phyloP scores from a whole-genome alignment of 2,113 vertebrate genomes.

The Ophthalmolycus amberensis region DNA sequence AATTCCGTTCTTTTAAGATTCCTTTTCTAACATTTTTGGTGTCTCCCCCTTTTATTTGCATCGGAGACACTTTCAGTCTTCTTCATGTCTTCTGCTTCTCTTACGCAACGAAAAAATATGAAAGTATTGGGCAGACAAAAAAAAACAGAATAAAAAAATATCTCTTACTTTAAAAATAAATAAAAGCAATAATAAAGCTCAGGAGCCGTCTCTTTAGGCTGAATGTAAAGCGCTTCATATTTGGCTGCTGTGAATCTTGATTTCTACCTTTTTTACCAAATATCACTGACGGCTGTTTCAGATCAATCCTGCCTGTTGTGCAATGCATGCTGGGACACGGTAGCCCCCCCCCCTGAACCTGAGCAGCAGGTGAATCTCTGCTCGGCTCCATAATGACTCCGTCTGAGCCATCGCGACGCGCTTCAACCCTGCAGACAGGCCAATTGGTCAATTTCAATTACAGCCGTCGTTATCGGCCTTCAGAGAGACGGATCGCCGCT shows the following conservation, averaged over 20 bases:
- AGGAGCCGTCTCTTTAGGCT: too few relatives aligned
- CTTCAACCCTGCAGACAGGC: not conserved
- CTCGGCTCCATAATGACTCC: constrained; percentile 21
- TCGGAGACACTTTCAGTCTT: not conserved
- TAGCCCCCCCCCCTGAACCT: not conserved
- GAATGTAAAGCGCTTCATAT: not conserved
- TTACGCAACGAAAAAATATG: not conserved
- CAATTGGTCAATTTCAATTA: constrained; percentile 67
- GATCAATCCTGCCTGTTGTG: not conserved
- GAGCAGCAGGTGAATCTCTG: constrained; percentile 1
- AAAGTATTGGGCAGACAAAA: not conserved
- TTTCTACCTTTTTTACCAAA: not conserved
- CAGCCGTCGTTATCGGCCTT: constrained; percentile 37
- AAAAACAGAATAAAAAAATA: not conserved
- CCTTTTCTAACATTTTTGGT: not conserved
- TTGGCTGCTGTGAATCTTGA: not conserved
- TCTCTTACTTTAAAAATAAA: too few relatives aligned
- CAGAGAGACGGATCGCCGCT: not conserved
- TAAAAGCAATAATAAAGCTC: too few relatives aligned
- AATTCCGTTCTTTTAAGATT: not conserved
- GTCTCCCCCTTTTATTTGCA: not conserved
- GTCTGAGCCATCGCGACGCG: constrained; percentile 4
- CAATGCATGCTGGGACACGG: constrained; percentile 13
- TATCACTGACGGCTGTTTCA: not conserved
- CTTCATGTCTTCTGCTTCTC: not conserved